Base-by-base conservation (phyloP, 2,888 invertebrate species). In the Perithous albicinctus region DNA sequence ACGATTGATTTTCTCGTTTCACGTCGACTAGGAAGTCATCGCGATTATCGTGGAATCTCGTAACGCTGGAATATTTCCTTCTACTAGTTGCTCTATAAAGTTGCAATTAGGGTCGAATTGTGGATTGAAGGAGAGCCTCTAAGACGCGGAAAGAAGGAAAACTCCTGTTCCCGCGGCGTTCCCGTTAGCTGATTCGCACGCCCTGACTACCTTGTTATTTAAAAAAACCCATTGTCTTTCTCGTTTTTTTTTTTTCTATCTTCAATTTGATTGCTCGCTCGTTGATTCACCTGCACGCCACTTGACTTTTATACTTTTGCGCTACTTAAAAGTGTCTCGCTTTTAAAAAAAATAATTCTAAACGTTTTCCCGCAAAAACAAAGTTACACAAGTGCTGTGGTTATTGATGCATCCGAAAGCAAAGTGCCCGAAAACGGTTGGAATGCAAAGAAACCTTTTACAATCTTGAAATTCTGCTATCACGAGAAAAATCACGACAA, bases 141-240 rank as follows among this genome's bases (percentile, higher is more conserved):
- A 12, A 4, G n/a, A 54, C 51, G 43, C 63, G 51, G 63, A 51
- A 43, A 61, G 63, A 51, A 70, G 63, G 32, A 64, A 64, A 29
- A 54, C 43, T 20, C 51, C 63, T 41, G 54, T 70, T 77, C 41
- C 51, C 63, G 26, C 61, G 63, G 38, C 48, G 70, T 78, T 64
- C 70, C n/a, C 78, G 78, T 78, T 78, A 72, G 70, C 54, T 20
- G 12, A 41, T 77, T 77, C 63, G 63, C 54, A 43, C 63, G 70
- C 43, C 35, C 43, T 78, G n/a, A 10, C 15, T 46, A 64, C 41
- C 43, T 78, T 72, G 32, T 78, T 78, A 63, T 72, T 56, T 38
- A 54, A 46, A n/a, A n/a, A n/a, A n/a, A n/a, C n/a, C n/a, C n/a
- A n/a, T n/a, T n/a, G n/a, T 70, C n/a, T 15, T 43, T 18, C 51